These are phyloP conservation scores for Heliconius sara DNA, from an alignment of 2,888 invertebrate genomes.

Conservation along the genomic window DNA sequence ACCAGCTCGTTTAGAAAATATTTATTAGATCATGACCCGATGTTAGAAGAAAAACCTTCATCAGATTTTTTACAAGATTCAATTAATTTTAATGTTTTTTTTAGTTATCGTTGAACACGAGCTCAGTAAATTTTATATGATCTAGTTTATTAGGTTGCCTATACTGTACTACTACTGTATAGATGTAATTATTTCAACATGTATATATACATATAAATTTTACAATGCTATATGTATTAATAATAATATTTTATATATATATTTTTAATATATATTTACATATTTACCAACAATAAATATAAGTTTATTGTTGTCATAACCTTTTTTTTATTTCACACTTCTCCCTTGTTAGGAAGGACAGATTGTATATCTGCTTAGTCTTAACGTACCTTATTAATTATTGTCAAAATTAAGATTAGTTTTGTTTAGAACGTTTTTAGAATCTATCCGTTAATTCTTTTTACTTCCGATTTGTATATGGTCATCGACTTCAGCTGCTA, in stretches of 20 bases:
- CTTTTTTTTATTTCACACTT: too few relatives aligned
- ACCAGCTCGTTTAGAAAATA: conserved; percentile 65
- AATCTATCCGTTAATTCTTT: not conserved
- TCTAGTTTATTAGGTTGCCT: not conserved
- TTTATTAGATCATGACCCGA: conserved; percentile 70
- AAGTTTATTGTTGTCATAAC: too few relatives aligned
- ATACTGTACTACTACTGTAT: not conserved
- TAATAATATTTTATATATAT: too few relatives aligned
- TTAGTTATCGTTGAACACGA: conserved; percentile 20
- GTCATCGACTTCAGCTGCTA: conserved; percentile 45
- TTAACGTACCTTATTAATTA: not conserved
- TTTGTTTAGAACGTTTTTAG: not conserved
- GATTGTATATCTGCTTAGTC: not conserved
- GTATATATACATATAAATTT: not conserved
- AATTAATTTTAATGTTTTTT: conserved; percentile 29
- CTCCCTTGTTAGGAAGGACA: not conserved
- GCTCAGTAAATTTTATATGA: conserved; percentile 15
- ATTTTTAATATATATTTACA: too few relatives aligned
- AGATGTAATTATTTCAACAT: not conserved
- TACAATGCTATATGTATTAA: not conserved
- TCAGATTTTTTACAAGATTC: conserved; percentile 43
- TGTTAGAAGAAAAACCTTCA: conserved; percentile 43
- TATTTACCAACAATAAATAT: too few relatives aligned
- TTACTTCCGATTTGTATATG: conserved; percentile 34
- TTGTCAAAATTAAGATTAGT: not conserved